Base-by-base conservation (phyloP, 2,113 vertebrate genomes). In the Otolemur garnettii region DNA sequence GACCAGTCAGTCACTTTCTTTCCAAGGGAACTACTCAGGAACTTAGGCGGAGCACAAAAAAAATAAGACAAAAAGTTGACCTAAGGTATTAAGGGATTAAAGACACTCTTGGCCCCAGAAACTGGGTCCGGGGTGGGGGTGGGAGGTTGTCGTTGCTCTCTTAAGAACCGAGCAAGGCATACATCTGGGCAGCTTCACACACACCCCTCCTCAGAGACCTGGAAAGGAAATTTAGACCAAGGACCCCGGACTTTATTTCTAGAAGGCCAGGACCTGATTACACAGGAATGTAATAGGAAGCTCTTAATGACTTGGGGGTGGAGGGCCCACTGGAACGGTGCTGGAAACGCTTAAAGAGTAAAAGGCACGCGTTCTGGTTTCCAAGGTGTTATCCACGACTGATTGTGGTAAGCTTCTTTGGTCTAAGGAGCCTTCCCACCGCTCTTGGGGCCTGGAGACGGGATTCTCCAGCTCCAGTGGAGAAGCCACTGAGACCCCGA, bases 361-460 rank as follows among this genome's bases (percentile, higher is more conserved):
- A 87, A 38, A 75, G 68, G 42, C 7, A 21, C 1, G 0, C 2
- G 0, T 33, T 8, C 60, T 64, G 0, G n/a, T 60, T 72, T 87
- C 53, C 66, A 28, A 14, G 13, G 15, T 11, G 13, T 45, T 22
- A 7, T 50, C 59, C 55, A 7, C 24, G 12, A 19, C 13, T 5
- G 21, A 24, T 10, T 8, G 5, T 18, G 59, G 10, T 50, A 42
- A 45, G 35, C 88, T 50, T 19, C 17, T 64, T 53, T 3, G 50
- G 30, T 28, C 72, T 7, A 24, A 8, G 4, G 42, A 19, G 42
- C 26, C 38, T 11, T 7, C 18, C 50, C 24, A 21, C 33, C 33
- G 33, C 38, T 71, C 19, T 17, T 0, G 0, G 18, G 13, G 83
- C 2, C 55, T 11, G 30, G 22, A 26, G 2, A 4, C 2, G 3